Conservation (phyloP, 1,140 invertebrate species). For the Galleria mellonella region DNA sequence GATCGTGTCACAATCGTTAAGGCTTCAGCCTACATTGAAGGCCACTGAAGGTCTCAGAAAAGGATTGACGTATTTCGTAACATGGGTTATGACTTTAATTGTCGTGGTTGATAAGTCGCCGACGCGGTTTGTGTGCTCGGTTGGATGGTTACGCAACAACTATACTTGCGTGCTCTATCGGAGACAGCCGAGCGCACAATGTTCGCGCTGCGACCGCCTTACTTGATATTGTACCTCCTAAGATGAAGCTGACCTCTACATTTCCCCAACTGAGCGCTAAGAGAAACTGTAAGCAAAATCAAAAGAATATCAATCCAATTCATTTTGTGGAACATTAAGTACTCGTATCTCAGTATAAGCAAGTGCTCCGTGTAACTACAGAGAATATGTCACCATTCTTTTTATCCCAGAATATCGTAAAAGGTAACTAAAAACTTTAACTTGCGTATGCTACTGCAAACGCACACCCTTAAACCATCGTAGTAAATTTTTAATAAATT, state of each 20-base stretch:
- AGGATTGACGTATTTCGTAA: slow-evolving; percentile 38
- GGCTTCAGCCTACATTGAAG: slow-evolving; percentile 38
- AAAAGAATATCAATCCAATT: background rate
- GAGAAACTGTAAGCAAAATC: background rate
- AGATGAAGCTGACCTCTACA: slow-evolving; percentile 7
- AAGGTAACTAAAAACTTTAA: too few species aligned
- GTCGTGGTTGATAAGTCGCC: slow-evolving; percentile 23
- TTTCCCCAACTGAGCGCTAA: too few species aligned
- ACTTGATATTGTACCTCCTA: slow-evolving; percentile 13
- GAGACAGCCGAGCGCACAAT: slow-evolving; percentile 54
- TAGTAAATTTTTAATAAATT: too few species aligned
- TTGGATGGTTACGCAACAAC: slow-evolving; percentile 25
- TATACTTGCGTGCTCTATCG: slow-evolving; percentile 44
- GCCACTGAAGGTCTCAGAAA: slow-evolving; percentile 30
- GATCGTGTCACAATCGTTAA: slow-evolving; percentile 29
- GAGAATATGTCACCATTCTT: too few species aligned
- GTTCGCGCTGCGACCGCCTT: slow-evolving; percentile 23
- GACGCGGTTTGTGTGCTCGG: slow-evolving; percentile 6
- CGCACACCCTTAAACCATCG: too few species aligned
- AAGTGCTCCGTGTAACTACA: too few species aligned
- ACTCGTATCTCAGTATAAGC: too few species aligned
- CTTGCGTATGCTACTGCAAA: too few species aligned
- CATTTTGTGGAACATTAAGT: too few species aligned
- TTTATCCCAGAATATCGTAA: too few species aligned
- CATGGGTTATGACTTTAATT: slow-evolving; percentile 20